Percentiles rank a stretch among this genome's conserved stretches.
Conservation (phyloP, 2,113 vertebrate genomes). For the Protomyctophum bolini region DNA sequence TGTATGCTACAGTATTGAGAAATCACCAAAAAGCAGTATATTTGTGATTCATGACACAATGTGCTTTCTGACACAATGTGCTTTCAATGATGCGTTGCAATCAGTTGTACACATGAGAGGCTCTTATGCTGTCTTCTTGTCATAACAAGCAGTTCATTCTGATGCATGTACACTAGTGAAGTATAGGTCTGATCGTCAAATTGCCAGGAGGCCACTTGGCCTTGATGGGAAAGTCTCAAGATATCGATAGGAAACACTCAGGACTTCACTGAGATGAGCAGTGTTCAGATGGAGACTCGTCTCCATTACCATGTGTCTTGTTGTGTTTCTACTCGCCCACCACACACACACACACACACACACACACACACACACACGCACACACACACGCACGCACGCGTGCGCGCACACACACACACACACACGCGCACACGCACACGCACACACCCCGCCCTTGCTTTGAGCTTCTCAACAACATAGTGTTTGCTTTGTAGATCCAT, state of each 20-base stretch:
- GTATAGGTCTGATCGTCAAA: constrained; percentile 6
- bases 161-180: not conserved
- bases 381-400: too few species aligned
- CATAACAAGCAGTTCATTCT: not conserved
- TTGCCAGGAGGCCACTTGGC: constrained; percentile 22
- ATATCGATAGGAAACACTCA: constrained; percentile 50
- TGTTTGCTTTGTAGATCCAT: constrained; percentile 10
- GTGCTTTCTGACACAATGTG: too few species aligned
- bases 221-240: constrained; percentile 39
- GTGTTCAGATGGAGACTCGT: constrained; percentile 40
- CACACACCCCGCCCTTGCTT: not conserved
- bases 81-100: too few species aligned
- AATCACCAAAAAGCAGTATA: too few species aligned
- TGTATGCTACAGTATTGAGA: too few species aligned
- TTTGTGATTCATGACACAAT: too few species aligned
- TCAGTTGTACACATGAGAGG: not conserved
- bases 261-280: constrained; percentile 31
- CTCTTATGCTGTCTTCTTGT: not conserved
- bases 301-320: constrained; percentile 21
- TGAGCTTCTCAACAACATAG: constrained; percentile 6
- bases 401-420: too few species aligned
- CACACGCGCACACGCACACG: too few species aligned
- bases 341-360: too few species aligned
- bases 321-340: not conserved
- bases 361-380: too few species aligned